Evolutionary conservation across 2,888 invertebrate genomes (phyloP).

Genomic region (Acanthosoma haemorrhoidale): DNA sequence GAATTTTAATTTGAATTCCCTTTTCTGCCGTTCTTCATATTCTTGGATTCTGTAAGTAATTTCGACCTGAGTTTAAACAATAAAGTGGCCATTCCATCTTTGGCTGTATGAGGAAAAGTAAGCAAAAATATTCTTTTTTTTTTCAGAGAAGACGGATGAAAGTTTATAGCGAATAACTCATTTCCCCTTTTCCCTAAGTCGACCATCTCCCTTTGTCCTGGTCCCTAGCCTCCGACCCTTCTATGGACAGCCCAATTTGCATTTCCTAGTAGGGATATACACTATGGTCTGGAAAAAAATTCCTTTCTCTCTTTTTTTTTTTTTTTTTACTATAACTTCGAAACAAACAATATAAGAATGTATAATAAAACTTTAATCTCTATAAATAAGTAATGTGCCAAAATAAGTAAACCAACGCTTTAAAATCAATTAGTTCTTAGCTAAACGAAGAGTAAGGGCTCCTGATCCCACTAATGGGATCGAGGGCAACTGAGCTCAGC

Average conservation of each 20-base stretch:
- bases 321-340: no score
- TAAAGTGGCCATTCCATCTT: no score
- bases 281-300: not conserved
- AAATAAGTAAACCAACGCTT: no score
- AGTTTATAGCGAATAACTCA: conserved; percentile 6
- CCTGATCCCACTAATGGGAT: no score
- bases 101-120: no score
- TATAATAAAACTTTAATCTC: no score
- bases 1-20: not conserved
- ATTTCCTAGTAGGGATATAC: not conserved
- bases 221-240: not conserved
- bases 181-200: not conserved
- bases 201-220: not conserved
- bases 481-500: no score
- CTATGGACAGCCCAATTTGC: not conserved
- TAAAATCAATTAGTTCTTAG: no score
- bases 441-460: no score
- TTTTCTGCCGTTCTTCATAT: not conserved
- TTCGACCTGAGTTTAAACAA: not conserved
- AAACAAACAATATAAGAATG: no score
- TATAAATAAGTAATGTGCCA: no score
- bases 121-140: not conserved
- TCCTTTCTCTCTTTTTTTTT: no score
- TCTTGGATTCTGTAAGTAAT: not conserved
- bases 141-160: not conserved